Base-by-base conservation (phyloP, 2,797 vertebrate species). In the Capromys pilorides region DNA sequence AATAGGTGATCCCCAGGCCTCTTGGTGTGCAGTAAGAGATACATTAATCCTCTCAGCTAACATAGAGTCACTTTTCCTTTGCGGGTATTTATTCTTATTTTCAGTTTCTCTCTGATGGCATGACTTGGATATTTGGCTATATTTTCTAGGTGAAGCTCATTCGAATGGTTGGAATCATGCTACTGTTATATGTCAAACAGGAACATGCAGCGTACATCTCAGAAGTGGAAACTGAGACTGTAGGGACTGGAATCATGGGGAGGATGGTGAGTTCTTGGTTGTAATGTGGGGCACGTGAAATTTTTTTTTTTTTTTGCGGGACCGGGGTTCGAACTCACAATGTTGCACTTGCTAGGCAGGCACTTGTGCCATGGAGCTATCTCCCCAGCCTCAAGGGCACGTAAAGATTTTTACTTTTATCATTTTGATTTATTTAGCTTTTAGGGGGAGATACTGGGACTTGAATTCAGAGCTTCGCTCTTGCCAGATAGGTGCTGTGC, bases 201-300 rank as follows among this genome's bases (percentile, higher is more conserved):
- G 99, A 99, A 49, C 99, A 99, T 3, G 99, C 99, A 14, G 94
- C 98, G 22, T 98, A 99, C 96, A 97, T 99, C 97, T 99, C 99
- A 0, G 99, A 99, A 51, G 98, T 99, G 97, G 99, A 99, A 98
- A 98, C 98, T 2, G 99, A 99, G 97, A 99, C 98, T 0, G 99
- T 99, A 88, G 99, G 99, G 86, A 99, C 99, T 18, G 99, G 99
- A 95, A 99, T 99, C 97, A 99, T 99, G 99, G 99, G 99, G 79
- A 99, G 99, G 94, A 99, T 99, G 98, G 99, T 99, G 98, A 98
- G 99, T 97, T 39, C 54, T 24, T n/a, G 66, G 21, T 10, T 45
- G 36, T 13, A 21, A 9, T 67, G 31, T 81, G 61, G 61, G 69
- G 73, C 45, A 45, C 8, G 45, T 45, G 8, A 45, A 45, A 9